Evolutionary conservation across 2,797 vertebrate genomes (phyloP).

Genomic region (Rallus crepitans): DNA sequence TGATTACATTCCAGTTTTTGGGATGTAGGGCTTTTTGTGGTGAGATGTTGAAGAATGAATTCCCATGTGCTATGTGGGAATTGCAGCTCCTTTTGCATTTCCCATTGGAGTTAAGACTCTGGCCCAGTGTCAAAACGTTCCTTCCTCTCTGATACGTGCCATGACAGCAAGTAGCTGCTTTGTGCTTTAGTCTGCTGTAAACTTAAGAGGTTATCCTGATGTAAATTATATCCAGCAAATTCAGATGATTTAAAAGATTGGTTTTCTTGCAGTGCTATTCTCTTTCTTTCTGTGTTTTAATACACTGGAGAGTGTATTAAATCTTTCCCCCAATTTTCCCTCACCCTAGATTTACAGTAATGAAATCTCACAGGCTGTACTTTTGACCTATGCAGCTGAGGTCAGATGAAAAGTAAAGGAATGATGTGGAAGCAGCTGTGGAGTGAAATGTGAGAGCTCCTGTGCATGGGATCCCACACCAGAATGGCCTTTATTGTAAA

Average conservation of each 20-base stretch:
- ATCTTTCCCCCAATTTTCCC: background rate
- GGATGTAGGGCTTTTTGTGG: background rate
- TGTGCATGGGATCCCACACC: background rate
- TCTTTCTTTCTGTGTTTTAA: background rate
- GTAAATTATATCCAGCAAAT: background rate
- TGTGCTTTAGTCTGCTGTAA: background rate
- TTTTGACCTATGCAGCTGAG: background rate
- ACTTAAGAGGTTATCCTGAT: background rate
- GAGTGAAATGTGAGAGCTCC: background rate
- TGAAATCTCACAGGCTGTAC: background rate
- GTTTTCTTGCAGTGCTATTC: background rate
- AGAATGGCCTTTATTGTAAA: background rate
- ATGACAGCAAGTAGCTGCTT: background rate
- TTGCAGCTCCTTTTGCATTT: conserved; percentile 21
- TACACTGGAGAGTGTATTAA: background rate
- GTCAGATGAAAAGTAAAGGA: background rate
- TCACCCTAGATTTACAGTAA: background rate
- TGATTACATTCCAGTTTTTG: background rate
- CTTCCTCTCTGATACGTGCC: background rate
- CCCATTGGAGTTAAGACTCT: background rate
- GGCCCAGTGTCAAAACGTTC: background rate
- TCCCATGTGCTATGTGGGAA: conserved; percentile 41
- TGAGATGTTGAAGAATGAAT: conserved; percentile 5
- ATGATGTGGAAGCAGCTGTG: background rate
- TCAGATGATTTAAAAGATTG: background rate